Conservation (phyloP, 2,113 vertebrate genomes). For the Spheniscus mendiculus region DNA sequence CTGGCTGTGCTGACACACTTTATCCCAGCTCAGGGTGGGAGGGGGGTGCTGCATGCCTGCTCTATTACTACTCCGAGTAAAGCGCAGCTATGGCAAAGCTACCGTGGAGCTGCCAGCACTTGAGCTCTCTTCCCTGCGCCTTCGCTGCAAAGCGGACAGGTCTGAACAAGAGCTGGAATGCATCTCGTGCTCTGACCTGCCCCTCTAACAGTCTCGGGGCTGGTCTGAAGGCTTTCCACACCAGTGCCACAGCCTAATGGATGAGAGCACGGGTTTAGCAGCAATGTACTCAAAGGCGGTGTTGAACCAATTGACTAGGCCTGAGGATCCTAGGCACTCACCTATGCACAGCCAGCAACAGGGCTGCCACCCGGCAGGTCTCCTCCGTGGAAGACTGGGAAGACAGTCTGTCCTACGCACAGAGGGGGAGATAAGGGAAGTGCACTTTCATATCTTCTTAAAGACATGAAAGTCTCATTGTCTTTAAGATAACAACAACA, state of each 20-base stretch:
- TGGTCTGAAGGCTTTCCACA: not conserved
- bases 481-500: not conserved
- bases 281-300: fast-evolving
- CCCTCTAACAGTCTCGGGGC: not conserved
- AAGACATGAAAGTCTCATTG: not conserved
- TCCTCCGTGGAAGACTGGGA: not conserved
- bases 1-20: not conserved
- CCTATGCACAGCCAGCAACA: not conserved
- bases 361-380: not conserved
- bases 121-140: not conserved
- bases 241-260: not conserved
- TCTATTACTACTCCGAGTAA: not conserved
- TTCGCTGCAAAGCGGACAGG: not conserved
- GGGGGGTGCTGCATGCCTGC: not conserved
- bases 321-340: not conserved
- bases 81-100: not conserved
- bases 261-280: not conserved
- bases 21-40: not conserved
- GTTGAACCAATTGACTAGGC: fast-evolving
- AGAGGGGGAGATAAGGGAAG: not conserved
- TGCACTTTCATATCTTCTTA: not conserved
- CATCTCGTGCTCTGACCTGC: fast-evolving
- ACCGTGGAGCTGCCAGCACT: not conserved
- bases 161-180: not conserved
- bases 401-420: not conserved